Conservation (phyloP, 2,888 invertebrate species). For the Netelia virgata region DNA sequence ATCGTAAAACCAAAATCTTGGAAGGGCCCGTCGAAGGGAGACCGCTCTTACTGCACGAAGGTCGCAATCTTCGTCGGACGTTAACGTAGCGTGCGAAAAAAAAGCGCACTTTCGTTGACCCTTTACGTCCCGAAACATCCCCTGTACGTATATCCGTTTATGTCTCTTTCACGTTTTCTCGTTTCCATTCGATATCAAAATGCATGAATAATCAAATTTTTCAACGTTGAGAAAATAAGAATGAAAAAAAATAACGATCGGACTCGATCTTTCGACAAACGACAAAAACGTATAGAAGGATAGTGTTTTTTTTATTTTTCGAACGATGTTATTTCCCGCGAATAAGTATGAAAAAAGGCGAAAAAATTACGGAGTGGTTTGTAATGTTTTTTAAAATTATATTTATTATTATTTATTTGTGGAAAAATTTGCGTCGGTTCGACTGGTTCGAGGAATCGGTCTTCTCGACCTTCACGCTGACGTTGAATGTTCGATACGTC, state of each 20-base stretch:
- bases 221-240: not conserved
- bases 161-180: not conserved
- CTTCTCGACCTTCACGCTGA: no score
- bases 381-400: no score
- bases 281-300: no score
- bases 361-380: no score
- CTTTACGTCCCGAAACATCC: not conserved
- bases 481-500: not conserved
- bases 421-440: no score
- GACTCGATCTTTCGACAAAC: no score
- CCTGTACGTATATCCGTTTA: not conserved
- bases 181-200: not conserved
- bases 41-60: not conserved
- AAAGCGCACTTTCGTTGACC: conserved; percentile 21
- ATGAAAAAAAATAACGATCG: not conserved
- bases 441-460: no score
- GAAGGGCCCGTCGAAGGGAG: conserved; percentile 1
- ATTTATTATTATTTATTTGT: no score
- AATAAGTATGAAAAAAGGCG: no score
- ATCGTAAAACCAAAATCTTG: conserved; percentile 57
- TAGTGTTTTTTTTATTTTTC: no score
- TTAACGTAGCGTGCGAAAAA: conserved; percentile 17
- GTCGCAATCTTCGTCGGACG: not conserved
- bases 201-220: not conserved
- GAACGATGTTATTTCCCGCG: conserved; percentile 1